These are phyloP conservation scores for Heliconius congener DNA, from an alignment of 1,140 invertebrate genomes.

Conservation along the genomic window DNA sequence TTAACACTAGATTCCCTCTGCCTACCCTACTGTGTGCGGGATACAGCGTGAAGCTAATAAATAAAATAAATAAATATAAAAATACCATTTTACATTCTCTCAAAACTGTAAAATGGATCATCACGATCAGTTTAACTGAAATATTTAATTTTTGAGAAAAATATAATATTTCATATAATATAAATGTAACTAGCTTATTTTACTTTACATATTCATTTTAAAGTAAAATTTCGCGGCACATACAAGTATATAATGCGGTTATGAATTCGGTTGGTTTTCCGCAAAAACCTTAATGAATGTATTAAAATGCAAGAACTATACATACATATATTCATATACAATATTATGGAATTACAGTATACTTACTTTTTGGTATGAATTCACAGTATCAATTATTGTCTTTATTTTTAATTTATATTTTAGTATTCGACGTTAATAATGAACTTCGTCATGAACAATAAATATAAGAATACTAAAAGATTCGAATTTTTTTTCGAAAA, in stretches of 20 bases:
- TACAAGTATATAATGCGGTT: neutral
- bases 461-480: too few species aligned
- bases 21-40: too few species aligned
- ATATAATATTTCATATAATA: constrained; percentile 7
- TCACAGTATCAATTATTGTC: too few species aligned
- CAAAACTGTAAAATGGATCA: constrained; percentile 1
- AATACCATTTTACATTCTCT: neutral
- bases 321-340: neutral
- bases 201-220: constrained; percentile 5
- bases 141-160: neutral
- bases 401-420: too few species aligned
- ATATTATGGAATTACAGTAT: neutral
- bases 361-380: too few species aligned
- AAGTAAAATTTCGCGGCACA: neutral
- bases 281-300: constrained; percentile 2
- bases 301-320: constrained; percentile 5
- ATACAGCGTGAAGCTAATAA: too few species aligned
- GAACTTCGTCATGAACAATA: too few species aligned
- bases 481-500: too few species aligned
- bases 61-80: neutral
- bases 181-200: neutral
- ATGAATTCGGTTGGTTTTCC: neutral
- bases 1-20: too few species aligned
- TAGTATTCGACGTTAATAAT: too few species aligned
- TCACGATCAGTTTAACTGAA: constrained; percentile 1